Evolutionary conservation across 2,888 invertebrate genomes (phyloP).

Genomic region (Orgyia antiqua): DNA sequence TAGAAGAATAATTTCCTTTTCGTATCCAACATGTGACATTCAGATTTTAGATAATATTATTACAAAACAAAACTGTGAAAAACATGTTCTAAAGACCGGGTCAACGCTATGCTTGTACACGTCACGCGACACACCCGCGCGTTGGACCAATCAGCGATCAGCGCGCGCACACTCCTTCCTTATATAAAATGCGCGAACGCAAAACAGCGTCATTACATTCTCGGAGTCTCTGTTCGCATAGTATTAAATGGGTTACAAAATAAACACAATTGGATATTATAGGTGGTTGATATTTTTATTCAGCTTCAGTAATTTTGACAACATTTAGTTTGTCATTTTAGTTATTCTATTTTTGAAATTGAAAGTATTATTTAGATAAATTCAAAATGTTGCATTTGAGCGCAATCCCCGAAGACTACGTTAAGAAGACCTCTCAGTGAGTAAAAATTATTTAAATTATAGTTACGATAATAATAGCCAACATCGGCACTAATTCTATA

Average conservation of each 20-base stretch:
- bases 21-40: slow-evolving; percentile 14
- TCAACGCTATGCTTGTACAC: slow-evolving; percentile 23
- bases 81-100: slow-evolving; percentile 12
- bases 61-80: slow-evolving; percentile 34
- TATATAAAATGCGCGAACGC: slow-evolving; percentile 53
- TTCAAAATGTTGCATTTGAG: slow-evolving; percentile 64
- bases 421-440: slow-evolving; percentile 59
- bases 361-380: slow-evolving; percentile 30
- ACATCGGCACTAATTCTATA: too few relatives aligned
- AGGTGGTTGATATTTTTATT: slow-evolving; percentile 74
- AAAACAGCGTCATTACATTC: slow-evolving; percentile 20
- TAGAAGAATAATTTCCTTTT: too few relatives aligned
- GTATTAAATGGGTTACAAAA: slow-evolving; percentile 72
- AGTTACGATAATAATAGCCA: neutral
- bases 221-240: slow-evolving; percentile 21
- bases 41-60: slow-evolving; percentile 8
- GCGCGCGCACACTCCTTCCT: slow-evolving; percentile 50
- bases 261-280: slow-evolving; percentile 62
- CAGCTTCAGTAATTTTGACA: slow-evolving; percentile 73
- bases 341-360: slow-evolving; percentile 10
- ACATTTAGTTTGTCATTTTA: slow-evolving; percentile 36
- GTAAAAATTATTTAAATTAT: slow-evolving; percentile 21
- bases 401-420: slow-evolving; percentile 60
- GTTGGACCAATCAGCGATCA: slow-evolving; percentile 54
- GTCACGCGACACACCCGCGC: slow-evolving; percentile 64